phyloP scores from a whole-genome alignment of 2,888 invertebrate species.

The Andrena chrysosceles region DNA sequence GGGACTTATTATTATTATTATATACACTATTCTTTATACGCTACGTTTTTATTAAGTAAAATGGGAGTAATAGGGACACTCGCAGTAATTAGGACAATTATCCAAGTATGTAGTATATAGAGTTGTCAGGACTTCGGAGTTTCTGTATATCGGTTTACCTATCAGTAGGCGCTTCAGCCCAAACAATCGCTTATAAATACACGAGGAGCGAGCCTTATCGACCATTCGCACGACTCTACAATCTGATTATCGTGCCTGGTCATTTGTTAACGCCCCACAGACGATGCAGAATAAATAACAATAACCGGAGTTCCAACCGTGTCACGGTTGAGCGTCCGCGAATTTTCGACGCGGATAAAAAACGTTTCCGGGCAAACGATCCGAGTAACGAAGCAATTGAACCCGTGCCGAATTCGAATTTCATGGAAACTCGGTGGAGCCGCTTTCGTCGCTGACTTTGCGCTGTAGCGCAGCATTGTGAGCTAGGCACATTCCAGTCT shows the following conservation, averaged over 20 bases:
- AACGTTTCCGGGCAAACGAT: constrained; percentile 8
- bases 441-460: background rate
- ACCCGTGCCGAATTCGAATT: constrained; percentile 20
- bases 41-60: too few relatives aligned
- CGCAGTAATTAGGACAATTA: background rate
- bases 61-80: too few relatives aligned
- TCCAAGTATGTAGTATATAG: too few relatives aligned
- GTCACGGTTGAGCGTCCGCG: background rate
- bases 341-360: background rate
- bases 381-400: constrained; percentile 12
- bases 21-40: too few relatives aligned
- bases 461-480: background rate
- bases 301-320: background rate
- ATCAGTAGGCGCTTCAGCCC: too few relatives aligned
- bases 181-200: background rate
- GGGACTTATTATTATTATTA: too few relatives aligned
- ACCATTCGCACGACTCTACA: background rate
- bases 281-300: background rate
- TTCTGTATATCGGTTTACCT: background rate
- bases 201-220: background rate
- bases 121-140: background rate
- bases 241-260: background rate
- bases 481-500: background rate
- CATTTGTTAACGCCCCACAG: background rate
- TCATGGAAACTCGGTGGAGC: constrained; percentile 14